phyloP scores from a whole-genome alignment of 2,888 invertebrate genomes.

The Heliconius erato region DNA sequence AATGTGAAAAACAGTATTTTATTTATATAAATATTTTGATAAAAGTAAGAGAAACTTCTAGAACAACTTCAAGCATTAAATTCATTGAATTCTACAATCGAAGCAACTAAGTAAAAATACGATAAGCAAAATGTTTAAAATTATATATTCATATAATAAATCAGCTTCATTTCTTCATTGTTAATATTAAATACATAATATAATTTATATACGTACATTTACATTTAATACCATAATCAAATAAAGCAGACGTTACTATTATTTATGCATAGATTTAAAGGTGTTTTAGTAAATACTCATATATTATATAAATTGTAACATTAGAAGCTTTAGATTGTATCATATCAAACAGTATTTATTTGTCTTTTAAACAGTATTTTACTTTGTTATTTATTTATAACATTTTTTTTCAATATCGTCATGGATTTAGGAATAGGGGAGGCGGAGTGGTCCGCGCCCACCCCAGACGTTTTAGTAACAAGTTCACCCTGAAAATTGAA shows the following conservation, averaged over 20 bases:
- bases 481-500: no score
- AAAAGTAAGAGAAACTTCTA: not conserved
- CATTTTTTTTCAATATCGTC: no score
- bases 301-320: not conserved
- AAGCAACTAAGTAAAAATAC: not conserved
- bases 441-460: no score
- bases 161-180: no score
- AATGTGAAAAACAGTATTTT: no score
- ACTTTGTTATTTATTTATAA: no score
- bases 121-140: not conserved
- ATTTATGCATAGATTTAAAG: not conserved
- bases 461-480: no score
- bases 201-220: not conserved
- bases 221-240: not conserved
- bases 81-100: not conserved
- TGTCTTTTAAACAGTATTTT: no score
- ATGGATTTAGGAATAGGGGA: no score
- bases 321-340: not conserved
- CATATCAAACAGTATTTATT: not conserved
- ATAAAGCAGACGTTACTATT: not conserved
- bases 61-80: not conserved
- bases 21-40: no score
- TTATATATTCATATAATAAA: no score
- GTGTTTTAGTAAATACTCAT: not conserved
- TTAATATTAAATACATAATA: not conserved